These are phyloP conservation scores for Achlya flavicornis DNA, from an alignment of 2,888 invertebrate species.

Conservation along the genomic window DNA sequence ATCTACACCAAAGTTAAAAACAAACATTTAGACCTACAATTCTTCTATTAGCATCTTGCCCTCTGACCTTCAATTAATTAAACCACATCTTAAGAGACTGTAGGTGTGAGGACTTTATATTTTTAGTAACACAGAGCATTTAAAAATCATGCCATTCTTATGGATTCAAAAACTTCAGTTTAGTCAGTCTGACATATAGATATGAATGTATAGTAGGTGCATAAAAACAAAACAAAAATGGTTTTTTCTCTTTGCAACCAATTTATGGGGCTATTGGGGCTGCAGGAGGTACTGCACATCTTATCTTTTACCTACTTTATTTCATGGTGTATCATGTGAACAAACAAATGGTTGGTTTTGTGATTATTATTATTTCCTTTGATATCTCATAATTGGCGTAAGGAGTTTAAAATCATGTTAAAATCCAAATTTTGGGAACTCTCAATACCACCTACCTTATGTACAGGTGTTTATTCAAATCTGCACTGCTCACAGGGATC, in stretches of 20 bases:
- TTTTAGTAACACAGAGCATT: background rate
- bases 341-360: no score
- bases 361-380: no score
- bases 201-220: no score
- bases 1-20: background rate
- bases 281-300: no score
- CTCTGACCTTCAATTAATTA: background rate
- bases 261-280: no score
- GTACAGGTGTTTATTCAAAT: constrained; percentile 9
- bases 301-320: no score
- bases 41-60: background rate
- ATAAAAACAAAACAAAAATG: no score
- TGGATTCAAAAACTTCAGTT: no score
- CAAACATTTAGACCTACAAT: background rate
- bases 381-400: background rate
- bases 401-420: constrained; percentile 20
- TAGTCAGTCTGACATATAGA: no score
- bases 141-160: background rate
- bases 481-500: background rate
- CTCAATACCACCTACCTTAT: constrained; percentile 25
- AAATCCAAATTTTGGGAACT: constrained; percentile 5
- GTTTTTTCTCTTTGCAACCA: no score
- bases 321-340: no score
- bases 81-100: no score
- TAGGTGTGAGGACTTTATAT: background rate